Conservation (phyloP, 1,140 invertebrate genomes). For the Copidosoma floridanum region DNA sequence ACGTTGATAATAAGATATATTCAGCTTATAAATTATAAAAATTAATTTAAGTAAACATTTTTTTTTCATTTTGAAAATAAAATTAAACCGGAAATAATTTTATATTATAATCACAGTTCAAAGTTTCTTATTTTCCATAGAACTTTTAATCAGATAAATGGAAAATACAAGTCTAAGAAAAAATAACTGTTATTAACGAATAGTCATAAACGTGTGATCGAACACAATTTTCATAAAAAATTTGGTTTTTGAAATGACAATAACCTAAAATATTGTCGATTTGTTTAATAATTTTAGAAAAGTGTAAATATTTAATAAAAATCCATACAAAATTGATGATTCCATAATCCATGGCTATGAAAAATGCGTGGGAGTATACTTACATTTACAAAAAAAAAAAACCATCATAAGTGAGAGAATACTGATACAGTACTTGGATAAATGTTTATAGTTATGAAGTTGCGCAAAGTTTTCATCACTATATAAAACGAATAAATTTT, state of each 20-base stretch:
- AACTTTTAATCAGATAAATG: conserved; percentile 3
- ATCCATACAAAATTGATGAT: conserved; percentile 32
- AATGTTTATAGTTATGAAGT: conserved; percentile 37
- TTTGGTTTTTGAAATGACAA: conserved; percentile 11
- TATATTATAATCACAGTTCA: conserved; percentile 26
- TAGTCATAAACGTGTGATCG: conserved; percentile 12
- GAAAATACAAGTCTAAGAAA: conserved; percentile 18
- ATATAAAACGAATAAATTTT: too few species aligned
- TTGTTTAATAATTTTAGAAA: conserved; percentile 18
- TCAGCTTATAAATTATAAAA: conserved; percentile 5
- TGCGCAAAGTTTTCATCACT: conserved; percentile 33
- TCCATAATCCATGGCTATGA: conserved; percentile 24
- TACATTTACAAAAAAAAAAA: conserved; percentile 31
- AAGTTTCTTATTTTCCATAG: conserved; percentile 9
- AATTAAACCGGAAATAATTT: conserved; percentile 20
- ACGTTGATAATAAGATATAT: conserved; percentile 14
- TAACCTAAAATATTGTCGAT: conserved; percentile 12
- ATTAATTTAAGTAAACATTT: conserved; percentile 18
- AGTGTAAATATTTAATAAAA: conserved; percentile 36
- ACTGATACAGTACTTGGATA: conserved; percentile 44
- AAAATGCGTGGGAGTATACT: conserved; percentile 29
- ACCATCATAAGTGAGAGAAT: conserved; percentile 38
- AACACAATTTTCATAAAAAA: conserved; percentile 21
- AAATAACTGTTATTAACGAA: conserved; percentile 15
- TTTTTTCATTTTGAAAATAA: conserved; percentile 18